Percentiles rank a stretch among this genome's conserved stretches.
phyloP scores from a whole-genome alignment of 2,797 vertebrate species.

The Triplophysa yarkandensis region DNA sequence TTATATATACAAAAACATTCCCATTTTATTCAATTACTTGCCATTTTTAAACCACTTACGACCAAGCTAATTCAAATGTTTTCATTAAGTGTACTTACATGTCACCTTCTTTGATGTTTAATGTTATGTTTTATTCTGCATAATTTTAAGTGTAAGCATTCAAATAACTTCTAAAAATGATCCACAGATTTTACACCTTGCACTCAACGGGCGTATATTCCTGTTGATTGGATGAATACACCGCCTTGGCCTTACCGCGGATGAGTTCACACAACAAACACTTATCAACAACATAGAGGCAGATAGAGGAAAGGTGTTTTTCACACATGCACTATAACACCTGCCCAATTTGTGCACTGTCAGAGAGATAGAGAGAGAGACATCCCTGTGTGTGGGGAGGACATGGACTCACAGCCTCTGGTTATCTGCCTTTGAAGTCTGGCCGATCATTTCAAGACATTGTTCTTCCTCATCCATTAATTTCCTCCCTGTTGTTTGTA shows the following conservation, averaged over 20 bases:
- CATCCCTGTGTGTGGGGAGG: not conserved
- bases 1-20: too few species aligned
- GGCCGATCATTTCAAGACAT: not conserved
- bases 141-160: slow-evolving; percentile 9
- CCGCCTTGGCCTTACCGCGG: slow-evolving; percentile 6
- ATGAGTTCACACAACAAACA: slow-evolving; percentile 47
- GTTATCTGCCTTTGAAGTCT: slow-evolving; percentile 28
- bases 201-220: slow-evolving; percentile 17
- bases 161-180: too few species aligned
- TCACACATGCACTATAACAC: slow-evolving; percentile 23
- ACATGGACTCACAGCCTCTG: not conserved
- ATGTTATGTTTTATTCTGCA: not conserved
- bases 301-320: slow-evolving; percentile 40
- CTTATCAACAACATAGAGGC: slow-evolving; percentile 21
- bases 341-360: slow-evolving; percentile 13
- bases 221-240: not conserved
- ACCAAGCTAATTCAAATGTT: too few species aligned
- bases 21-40: too few species aligned
- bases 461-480: slow-evolving; percentile 31
- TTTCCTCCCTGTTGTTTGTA: slow-evolving; percentile 48
- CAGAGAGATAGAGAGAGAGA: slow-evolving; percentile 15
- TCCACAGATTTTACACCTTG: not conserved
- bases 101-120: not conserved
- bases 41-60: too few species aligned
- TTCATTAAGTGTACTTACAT: too few species aligned